A percentile compares a stretch with the other conserved stretches of the same genome.
These are phyloP conservation scores for Temnothorax curvispinosus DNA, from an alignment of 1,140 invertebrate genomes.

Conservation along the genomic window DNA sequence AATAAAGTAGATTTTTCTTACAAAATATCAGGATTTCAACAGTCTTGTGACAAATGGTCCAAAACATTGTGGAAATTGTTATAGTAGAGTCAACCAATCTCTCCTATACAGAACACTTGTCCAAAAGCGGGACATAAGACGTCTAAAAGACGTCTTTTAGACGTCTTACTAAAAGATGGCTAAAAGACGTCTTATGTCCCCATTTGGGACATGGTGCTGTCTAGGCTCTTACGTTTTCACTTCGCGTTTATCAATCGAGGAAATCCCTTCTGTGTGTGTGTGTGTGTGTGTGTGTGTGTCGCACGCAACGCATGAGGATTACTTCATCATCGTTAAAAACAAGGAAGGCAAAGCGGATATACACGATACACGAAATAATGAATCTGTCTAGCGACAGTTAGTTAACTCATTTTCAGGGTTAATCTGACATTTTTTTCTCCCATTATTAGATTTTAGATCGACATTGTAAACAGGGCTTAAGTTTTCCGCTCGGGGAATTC, in stretches of 20 bases:
- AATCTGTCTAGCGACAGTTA: constrained; percentile 39
- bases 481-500: neutral
- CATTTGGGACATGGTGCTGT: too few species aligned
- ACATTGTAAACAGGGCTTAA: constrained; percentile 21
- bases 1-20: neutral
- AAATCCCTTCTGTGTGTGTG: neutral
- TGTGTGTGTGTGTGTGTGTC: neutral
- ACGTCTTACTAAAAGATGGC: too few species aligned
- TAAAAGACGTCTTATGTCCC: too few species aligned
- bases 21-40: neutral
- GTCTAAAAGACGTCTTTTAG: too few species aligned
- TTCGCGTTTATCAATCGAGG: neutral
- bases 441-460: constrained; percentile 47
- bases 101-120: too few species aligned
- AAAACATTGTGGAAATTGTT: neutral
- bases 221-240: neutral
- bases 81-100: neutral
- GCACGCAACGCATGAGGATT: neutral
- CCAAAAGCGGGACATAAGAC: too few species aligned
- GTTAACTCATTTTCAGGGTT: constrained; percentile 39
- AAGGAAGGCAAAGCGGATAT: neutral
- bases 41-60: neutral
- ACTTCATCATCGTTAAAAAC: constrained; percentile 29
- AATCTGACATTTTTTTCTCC: constrained; percentile 26
- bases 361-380: constrained; percentile 26